phyloP scores from a whole-genome alignment of 2,888 invertebrate species.

The Leptinotarsa peninsularis region DNA sequence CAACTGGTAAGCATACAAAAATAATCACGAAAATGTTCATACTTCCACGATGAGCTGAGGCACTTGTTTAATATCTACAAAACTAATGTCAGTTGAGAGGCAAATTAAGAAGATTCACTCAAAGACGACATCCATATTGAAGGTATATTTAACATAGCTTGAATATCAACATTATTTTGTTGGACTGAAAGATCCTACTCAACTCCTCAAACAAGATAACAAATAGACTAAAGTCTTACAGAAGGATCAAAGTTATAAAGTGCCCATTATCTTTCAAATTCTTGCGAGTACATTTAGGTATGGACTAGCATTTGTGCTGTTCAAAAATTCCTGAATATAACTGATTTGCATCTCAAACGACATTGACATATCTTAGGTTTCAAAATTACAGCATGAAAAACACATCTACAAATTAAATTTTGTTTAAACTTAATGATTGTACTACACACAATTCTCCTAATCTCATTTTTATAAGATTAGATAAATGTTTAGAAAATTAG shows the following conservation, averaged over 20 bases:
- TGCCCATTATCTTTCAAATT: too few relatives aligned
- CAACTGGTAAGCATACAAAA: not conserved
- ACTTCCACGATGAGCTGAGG: not conserved
- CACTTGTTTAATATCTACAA: not conserved
- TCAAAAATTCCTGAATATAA: not conserved
- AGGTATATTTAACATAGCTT: not conserved
- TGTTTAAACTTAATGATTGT: conserved; percentile 56
- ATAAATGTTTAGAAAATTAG: conserved; percentile 29
- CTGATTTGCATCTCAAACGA: conserved; percentile 1
- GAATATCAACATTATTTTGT: not conserved
- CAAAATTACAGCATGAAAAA: conserved; percentile 13
- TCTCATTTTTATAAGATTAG: conserved; percentile 46
- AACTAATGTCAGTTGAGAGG: conserved; percentile 1
- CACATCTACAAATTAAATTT: conserved; percentile 15
- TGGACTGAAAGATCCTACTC: too few relatives aligned
- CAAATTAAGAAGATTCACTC: not conserved
- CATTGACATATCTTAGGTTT: not conserved
- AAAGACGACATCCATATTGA: not conserved
- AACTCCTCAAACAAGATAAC: too few relatives aligned
- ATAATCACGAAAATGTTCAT: not conserved
- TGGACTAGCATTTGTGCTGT: too few relatives aligned
- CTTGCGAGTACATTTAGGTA: too few relatives aligned
- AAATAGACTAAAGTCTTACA: too few relatives aligned
- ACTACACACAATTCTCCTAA: conserved; percentile 59
- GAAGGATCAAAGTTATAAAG: too few relatives aligned